phyloP scores from a whole-genome alignment of 1,140 invertebrate species.

The Aphelinus atriplicis region DNA sequence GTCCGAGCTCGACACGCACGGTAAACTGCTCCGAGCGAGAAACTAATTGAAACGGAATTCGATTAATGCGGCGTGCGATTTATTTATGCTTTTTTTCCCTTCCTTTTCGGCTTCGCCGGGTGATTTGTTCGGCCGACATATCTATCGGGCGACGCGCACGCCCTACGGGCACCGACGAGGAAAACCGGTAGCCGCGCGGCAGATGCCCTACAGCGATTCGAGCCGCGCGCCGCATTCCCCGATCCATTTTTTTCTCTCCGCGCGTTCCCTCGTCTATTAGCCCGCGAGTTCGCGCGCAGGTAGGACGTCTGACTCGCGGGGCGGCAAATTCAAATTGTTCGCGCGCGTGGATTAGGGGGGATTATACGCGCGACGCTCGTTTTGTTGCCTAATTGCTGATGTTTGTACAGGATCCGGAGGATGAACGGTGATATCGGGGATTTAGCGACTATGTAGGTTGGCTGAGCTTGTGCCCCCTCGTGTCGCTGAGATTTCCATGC shows the following conservation, averaged over 20 bases:
- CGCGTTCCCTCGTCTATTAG: background rate
- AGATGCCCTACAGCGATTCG: too few species aligned
- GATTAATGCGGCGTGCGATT: too few species aligned
- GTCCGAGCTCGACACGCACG: too few species aligned
- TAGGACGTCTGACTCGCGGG: background rate
- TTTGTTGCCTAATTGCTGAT: slow-evolving; percentile 37
- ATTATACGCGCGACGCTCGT: slow-evolving; percentile 27
- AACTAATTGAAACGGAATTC: too few species aligned
- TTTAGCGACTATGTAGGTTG: too few species aligned
- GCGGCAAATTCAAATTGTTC: slow-evolving; percentile 37
- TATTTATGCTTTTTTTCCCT: too few species aligned
- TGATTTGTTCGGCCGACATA: background rate
- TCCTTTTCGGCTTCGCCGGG: too few species aligned
- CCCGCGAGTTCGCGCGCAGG: background rate
- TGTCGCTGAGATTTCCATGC: too few species aligned
- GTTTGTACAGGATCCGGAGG: slow-evolving; percentile 34
- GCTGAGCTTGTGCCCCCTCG: too few species aligned
- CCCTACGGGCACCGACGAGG: background rate
- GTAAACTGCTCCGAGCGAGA: too few species aligned
- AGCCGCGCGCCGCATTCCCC: background rate
- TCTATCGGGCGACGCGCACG: background rate
- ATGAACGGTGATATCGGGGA: background rate
- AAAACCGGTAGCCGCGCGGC: slow-evolving; percentile 17
- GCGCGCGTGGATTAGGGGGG: slow-evolving; percentile 22
- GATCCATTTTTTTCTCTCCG: background rate